Conservation (phyloP, 2,113 vertebrate species). For the Toxotes jaculatrix region DNA sequence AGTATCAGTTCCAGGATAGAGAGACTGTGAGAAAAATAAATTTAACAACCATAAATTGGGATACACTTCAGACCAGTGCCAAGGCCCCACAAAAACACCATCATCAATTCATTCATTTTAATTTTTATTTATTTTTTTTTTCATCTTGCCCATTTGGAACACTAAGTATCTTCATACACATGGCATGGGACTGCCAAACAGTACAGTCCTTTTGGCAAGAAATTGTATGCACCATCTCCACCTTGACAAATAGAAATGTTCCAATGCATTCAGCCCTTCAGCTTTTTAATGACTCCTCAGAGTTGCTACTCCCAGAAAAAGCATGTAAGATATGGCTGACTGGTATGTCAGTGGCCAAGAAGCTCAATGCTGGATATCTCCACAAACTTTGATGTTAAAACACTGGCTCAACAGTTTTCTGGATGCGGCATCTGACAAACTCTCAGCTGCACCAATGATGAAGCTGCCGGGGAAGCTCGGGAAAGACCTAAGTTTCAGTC, state of each 20-base stretch:
- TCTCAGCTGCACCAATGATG: not conserved
- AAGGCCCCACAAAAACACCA: no score
- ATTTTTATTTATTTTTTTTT: no score
- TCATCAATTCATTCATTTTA: no score
- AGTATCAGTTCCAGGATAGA: no score
- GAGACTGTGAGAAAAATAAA: no score
- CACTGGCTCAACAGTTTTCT: not conserved
- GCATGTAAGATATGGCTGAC: not conserved
- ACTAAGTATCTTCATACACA: not conserved
- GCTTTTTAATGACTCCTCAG: not conserved
- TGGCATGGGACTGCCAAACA: not conserved
- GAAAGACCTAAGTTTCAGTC: no score
- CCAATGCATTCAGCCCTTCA: not conserved
- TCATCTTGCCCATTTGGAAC: no score
- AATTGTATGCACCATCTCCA: not conserved
- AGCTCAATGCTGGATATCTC: not conserved
- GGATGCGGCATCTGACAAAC: not conserved
- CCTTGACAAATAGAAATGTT: slow-evolving; percentile 4
- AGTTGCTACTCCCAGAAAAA: not conserved
- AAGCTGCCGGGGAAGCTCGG: no score
- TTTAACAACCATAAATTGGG: no score
- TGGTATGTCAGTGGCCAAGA: not conserved
- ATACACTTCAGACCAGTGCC: no score
- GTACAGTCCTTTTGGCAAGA: not conserved
- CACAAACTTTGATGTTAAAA: not conserved